phyloP scores from a whole-genome alignment of 2,113 vertebrate species.

The Labeo catla region DNA sequence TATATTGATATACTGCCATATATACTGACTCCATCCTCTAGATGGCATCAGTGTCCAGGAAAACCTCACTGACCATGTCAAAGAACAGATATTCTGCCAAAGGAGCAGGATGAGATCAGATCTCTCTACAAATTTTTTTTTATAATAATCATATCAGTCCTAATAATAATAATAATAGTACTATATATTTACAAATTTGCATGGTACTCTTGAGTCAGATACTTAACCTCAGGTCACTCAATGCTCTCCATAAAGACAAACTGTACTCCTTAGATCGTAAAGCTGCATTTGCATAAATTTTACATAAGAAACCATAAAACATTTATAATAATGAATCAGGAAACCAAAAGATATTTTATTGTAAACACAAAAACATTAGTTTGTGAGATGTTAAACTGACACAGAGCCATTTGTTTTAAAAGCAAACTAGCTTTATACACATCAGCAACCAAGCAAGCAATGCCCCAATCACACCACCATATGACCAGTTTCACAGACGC shows the following conservation, averaged over 20 bases:
- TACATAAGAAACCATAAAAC: not conserved
- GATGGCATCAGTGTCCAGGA: slow-evolving; percentile 1
- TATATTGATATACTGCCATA: no score
- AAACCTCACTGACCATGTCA: not conserved
- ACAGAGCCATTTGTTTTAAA: slow-evolving; percentile 64
- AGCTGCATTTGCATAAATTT: not conserved
- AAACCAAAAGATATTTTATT: slow-evolving; percentile 70
- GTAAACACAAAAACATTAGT: slow-evolving; percentile 70
- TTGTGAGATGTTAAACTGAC: slow-evolving; percentile 66
- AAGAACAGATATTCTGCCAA: not conserved
- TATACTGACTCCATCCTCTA: not conserved
- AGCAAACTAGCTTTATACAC: slow-evolving; percentile 61
- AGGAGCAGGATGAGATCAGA: not conserved
- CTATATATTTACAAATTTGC: not conserved
- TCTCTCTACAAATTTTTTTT: not conserved
- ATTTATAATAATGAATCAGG: slow-evolving; percentile 12
- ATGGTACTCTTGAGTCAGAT: not conserved
- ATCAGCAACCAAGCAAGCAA: slow-evolving; percentile 55
- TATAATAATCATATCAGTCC: no score
- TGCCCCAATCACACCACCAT: slow-evolving; percentile 47
- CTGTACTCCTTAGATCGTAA: not conserved
- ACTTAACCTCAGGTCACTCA: not conserved
- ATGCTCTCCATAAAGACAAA: not conserved
- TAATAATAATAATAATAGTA: no score
- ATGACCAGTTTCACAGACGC: not conserved